phyloP scores from a whole-genome alignment of 2,113 vertebrate genomes.

The Speoplatyrhinus poulsoni region DNA sequence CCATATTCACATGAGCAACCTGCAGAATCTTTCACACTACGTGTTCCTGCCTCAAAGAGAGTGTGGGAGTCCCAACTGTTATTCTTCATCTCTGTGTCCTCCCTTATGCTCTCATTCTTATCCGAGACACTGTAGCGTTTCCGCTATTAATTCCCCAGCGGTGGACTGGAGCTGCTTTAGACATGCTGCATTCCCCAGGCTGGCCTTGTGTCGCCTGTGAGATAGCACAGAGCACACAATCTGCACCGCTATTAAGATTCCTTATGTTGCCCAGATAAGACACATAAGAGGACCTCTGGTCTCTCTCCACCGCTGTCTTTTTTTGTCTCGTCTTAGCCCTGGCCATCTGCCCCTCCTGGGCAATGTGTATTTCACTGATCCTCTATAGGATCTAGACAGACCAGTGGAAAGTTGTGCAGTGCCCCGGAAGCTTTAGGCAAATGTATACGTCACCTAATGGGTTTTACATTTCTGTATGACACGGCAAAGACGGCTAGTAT shows the following conservation, averaged over 20 bases:
- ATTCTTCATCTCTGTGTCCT: slow-evolving; percentile 31
- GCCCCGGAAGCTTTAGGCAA: too few species aligned
- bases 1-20: slow-evolving; percentile 24
- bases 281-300: slow-evolving; percentile 35
- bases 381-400: not conserved
- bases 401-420: too few species aligned
- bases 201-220: slow-evolving; percentile 54
- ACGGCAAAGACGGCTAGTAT: too few species aligned
- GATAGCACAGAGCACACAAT: slow-evolving; percentile 60
- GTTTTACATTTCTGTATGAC: too few species aligned
- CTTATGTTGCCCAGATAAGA: slow-evolving; percentile 61
- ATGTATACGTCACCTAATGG: too few species aligned
- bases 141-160: slow-evolving; percentile 47
- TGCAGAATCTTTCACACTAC: slow-evolving; percentile 34
- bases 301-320: slow-evolving; percentile 22
- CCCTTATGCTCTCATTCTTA: slow-evolving; percentile 46
- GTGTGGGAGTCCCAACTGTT: slow-evolving; percentile 36
- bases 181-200: slow-evolving; percentile 42
- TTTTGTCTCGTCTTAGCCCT: slow-evolving; percentile 22
- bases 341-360: not conserved
- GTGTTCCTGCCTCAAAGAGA: slow-evolving; percentile 31
- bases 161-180: slow-evolving; percentile 38
- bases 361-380: slow-evolving; percentile 4
- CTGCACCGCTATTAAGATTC: slow-evolving; percentile 56
- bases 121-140: slow-evolving; percentile 40